These are phyloP conservation scores for Porites evermanni DNA, from an alignment of 92 coral and sea anemone genomes.

Conservation along the genomic window DNA sequence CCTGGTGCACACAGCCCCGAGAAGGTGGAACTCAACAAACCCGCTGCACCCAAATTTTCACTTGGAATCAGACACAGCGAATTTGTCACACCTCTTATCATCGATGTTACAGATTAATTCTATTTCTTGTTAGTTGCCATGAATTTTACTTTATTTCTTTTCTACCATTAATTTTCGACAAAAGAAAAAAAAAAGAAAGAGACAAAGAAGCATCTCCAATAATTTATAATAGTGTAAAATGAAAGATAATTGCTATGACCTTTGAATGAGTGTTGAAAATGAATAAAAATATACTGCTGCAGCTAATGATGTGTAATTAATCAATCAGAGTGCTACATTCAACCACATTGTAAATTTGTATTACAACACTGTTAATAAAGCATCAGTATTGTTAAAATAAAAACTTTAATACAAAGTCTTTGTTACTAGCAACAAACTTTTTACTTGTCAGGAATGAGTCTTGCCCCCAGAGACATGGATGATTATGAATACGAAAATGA, in stretches of 20 bases:
- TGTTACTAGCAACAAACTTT: not conserved
- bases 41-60: slow-evolving; percentile 76
- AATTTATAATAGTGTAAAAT: not conserved
- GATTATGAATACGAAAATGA: too few species aligned
- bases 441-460: too few species aligned
- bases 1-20: slow-evolving; percentile 99
- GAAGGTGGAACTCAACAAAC: slow-evolving; percentile 85
- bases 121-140: not conserved
- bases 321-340: not conserved
- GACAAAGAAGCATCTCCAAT: not conserved
- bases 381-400: not conserved
- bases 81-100: slow-evolving; percentile 91
- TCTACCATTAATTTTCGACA: not conserved
- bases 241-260: not conserved
- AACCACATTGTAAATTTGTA: slow-evolving; percentile 22
- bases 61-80: slow-evolving; percentile 98
- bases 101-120: slow-evolving; percentile 77
- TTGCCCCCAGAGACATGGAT: too few species aligned
- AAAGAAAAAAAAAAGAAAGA: not conserved
- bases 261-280: too few species aligned
- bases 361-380: not conserved
- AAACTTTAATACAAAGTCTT: not conserved
- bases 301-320: not conserved
- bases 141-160: not conserved
- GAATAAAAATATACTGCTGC: not conserved